phyloP scores from a whole-genome alignment of 2,797 vertebrate genomes.

The Semaprochilodus insignis region DNA sequence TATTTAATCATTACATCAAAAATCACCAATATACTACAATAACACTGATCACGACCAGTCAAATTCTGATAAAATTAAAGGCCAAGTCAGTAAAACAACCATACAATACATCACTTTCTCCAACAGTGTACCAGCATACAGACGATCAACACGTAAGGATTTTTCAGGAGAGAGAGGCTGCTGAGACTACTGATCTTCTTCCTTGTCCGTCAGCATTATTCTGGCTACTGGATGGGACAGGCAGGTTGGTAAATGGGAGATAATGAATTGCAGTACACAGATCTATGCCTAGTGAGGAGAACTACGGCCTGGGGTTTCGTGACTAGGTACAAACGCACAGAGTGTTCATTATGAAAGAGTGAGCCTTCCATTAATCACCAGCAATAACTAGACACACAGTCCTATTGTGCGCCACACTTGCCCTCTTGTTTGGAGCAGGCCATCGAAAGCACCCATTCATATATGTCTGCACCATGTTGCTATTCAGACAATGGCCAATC shows the following conservation, averaged over 20 bases:
- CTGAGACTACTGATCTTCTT: neutral
- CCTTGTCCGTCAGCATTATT: slow-evolving; percentile 29
- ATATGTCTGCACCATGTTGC: neutral
- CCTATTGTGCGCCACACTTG: slow-evolving; percentile 14
- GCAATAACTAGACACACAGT: slow-evolving; percentile 32
- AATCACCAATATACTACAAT: neutral
- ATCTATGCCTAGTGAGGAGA: slow-evolving; percentile 29
- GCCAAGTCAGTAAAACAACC: neutral
- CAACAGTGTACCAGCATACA: neutral
- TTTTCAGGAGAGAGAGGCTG: slow-evolving; percentile 9
- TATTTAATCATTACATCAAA: neutral
- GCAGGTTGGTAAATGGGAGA: slow-evolving; percentile 33
- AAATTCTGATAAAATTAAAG: neutral
- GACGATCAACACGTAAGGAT: neutral
- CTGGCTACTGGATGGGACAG: slow-evolving; percentile 16
- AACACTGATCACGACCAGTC: neutral
- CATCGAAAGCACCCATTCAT: neutral
- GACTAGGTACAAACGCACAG: slow-evolving; percentile 20
- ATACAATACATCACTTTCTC: neutral
- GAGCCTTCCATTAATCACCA: slow-evolving; percentile 45
- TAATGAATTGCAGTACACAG: slow-evolving; percentile 52
- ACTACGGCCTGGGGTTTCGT: slow-evolving; percentile 32
- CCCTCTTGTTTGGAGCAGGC: slow-evolving; percentile 16
- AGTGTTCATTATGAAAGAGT: slow-evolving; percentile 41
- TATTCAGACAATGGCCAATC: neutral